These are phyloP conservation scores for Delichon dasypus DNA, from an alignment of 2,797 vertebrate species.

Conservation along the genomic window DNA sequence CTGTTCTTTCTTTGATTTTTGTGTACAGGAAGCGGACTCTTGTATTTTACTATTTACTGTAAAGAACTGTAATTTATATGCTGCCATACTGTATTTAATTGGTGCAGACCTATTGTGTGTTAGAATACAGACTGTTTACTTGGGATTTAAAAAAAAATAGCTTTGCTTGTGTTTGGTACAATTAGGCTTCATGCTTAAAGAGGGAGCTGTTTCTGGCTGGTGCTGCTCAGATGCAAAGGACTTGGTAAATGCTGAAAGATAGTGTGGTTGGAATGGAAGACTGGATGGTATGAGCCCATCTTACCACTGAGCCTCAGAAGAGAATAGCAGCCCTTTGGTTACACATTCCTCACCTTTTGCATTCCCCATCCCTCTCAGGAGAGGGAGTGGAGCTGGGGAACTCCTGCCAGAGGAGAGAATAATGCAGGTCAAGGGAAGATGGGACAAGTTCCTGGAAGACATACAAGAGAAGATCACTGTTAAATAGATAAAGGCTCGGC, in stretches of 20 bases:
- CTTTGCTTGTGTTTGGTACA: slow-evolving; percentile 50
- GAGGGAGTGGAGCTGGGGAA: fast-evolving
- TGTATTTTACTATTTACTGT: slow-evolving; percentile 91
- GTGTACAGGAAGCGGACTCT: slow-evolving; percentile 90
- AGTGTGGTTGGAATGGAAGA: background rate
- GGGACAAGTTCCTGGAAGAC: background rate
- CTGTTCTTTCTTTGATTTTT: slow-evolving; percentile 88
- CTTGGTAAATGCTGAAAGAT: background rate
- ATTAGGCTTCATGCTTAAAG: background rate
- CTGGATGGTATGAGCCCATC: background rate
- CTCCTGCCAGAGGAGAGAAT: background rate
- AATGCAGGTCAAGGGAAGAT: background rate
- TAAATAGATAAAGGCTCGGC: background rate
- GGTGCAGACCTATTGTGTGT: slow-evolving; percentile 87
- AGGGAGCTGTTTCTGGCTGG: background rate
- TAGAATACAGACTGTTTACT: slow-evolving; percentile 93
- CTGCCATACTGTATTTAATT: slow-evolving; percentile 88
- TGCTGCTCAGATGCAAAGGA: background rate
- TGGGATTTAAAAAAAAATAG: slow-evolving; percentile 57
- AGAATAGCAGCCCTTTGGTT: background rate
- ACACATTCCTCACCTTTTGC: background rate
- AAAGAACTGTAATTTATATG: slow-evolving; percentile 98
- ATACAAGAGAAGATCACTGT: background rate
- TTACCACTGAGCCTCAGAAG: background rate
- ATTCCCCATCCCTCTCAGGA: fast-evolving